Evolutionary conservation across 2,113 vertebrate species (phyloP).

Genomic region (Ardeotis arabs): DNA sequence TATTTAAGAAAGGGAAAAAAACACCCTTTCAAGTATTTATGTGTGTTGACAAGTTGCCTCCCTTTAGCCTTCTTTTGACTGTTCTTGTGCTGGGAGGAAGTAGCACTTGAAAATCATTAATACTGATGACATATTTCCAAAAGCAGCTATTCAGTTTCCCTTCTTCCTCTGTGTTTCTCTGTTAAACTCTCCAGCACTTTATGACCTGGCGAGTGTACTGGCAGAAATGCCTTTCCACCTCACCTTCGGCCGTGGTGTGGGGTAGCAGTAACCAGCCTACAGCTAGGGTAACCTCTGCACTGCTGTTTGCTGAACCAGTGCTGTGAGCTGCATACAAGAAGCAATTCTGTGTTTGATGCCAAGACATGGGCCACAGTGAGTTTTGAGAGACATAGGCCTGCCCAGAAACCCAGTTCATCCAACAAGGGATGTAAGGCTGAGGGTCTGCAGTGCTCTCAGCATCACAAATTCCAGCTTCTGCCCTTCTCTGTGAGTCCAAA

Average conservation of each 20-base stretch:
- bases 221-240: background rate
- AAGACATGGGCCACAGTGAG: rapidly evolving
- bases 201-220: background rate
- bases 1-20: background rate
- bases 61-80: background rate
- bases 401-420: background rate
- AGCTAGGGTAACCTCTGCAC: background rate
- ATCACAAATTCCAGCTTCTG: background rate
- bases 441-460: background rate
- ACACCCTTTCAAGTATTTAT: background rate
- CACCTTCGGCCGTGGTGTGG: background rate
- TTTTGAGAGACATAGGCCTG: background rate
- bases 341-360: background rate
- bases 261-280: background rate
- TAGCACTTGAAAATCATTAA: background rate
- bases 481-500: background rate
- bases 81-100: background rate
- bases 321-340: rapidly evolving
- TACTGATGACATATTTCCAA: background rate
- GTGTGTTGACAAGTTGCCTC: background rate
- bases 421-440: background rate
- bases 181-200: background rate
- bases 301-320: background rate
- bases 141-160: background rate
- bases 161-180: background rate